A percentile compares a stretch with the other conserved stretches of the same genome.
These are phyloP conservation scores for Thymallus thymallus DNA, from an alignment of 2,113 vertebrate genomes.

Conservation along the genomic window DNA sequence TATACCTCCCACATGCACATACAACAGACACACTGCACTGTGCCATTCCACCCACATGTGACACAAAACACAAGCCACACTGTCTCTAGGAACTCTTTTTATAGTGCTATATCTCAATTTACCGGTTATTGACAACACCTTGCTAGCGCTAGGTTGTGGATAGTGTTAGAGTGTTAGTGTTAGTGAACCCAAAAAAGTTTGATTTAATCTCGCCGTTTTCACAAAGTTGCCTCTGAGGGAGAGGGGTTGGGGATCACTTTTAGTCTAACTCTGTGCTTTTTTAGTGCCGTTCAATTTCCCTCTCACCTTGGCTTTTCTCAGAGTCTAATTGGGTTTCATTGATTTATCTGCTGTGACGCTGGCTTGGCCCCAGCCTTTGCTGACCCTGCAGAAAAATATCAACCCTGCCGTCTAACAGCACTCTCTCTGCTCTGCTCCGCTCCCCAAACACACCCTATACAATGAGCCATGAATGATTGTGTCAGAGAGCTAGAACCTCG, in stretches of 20 bases:
- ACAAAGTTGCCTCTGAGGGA: neutral
- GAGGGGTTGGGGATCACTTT: conserved; percentile 12
- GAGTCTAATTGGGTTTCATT: conserved; percentile 74
- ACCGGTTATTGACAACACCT: neutral
- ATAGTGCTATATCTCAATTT: conserved; percentile 6
- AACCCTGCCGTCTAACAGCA: conserved; percentile 57
- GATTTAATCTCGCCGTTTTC: conserved; percentile 22
- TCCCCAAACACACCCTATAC: conserved; percentile 34
- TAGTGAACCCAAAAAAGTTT: conserved; percentile 6
- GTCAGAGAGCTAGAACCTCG: conserved; percentile 63
- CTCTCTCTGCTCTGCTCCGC: conserved; percentile 21
- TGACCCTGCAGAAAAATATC: conserved; percentile 74
- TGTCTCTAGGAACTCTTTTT: neutral
- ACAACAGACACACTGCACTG: neutral
- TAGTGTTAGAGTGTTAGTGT: neutral
- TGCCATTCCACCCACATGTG: neutral
- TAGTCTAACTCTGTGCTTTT: conserved; percentile 34
- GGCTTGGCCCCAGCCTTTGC: conserved; percentile 64
- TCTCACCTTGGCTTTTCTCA: conserved; percentile 57
- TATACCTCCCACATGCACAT: neutral
- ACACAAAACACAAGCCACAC: neutral
- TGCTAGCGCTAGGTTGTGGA: neutral
- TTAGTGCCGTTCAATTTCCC: conserved; percentile 44
- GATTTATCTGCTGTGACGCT: conserved; percentile 68
- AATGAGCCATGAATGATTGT: conserved; percentile 64